Conservation (phyloP, 2,113 vertebrate species). For the Entomyzon cyanotis region DNA sequence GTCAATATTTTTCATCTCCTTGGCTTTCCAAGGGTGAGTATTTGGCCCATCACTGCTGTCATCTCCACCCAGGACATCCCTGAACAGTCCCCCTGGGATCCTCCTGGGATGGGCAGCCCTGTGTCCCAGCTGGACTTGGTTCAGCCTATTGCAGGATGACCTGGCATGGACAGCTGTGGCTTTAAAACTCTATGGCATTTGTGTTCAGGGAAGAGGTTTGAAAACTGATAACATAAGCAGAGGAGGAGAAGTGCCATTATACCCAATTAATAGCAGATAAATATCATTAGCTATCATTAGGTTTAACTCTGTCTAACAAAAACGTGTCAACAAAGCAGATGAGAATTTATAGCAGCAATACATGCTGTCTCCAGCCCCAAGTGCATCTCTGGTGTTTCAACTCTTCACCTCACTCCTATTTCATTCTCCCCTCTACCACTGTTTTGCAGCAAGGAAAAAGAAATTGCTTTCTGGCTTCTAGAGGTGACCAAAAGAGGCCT, state of each 20-base stretch:
- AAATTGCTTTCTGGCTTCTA: not conserved
- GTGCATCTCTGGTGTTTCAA: not conserved
- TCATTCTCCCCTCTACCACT: not conserved
- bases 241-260: not conserved
- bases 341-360: not conserved
- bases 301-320: not conserved
- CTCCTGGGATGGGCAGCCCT: rapidly evolving
- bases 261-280: not conserved
- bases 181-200: not conserved
- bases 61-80: not conserved
- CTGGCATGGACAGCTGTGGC: not conserved
- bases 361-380: not conserved
- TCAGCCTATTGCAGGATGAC: not conserved
- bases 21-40: not conserved
- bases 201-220: not conserved
- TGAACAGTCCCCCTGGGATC: not conserved
- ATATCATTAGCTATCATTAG: not conserved
- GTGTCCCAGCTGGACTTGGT: not conserved
- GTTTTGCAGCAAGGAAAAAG: not conserved
- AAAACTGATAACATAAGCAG: not conserved
- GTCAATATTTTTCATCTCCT: not conserved
- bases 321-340: not conserved
- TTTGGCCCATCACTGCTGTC: not conserved
- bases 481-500: constrained; percentile 16
- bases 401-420: not conserved